Evolutionary conservation across 2,888 invertebrate genomes (phyloP), one percentile per base, ranked within the genome.

Genomic region (Cyclophora punctaria): DNA sequence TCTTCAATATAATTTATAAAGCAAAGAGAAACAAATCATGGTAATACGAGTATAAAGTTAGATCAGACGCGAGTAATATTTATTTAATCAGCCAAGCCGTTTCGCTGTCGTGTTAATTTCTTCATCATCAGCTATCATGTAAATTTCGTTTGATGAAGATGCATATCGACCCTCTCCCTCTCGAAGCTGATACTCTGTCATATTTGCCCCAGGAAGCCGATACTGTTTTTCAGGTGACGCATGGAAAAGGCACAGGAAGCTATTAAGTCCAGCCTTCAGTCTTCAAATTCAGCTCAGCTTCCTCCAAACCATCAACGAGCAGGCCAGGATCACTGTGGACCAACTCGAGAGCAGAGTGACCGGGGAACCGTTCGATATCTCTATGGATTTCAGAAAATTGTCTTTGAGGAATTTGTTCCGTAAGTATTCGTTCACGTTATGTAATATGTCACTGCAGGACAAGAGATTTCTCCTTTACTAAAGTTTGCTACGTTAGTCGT

Each of bases 341-440:
- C 7, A 49, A 3, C 41, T 57, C 34, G 46, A 40, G n/a, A 20
- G 3, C 3, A 35, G 42, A 35, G 52, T 43, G 2, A 49, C 49
- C 5, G 41, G 20, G 5, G 57, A 52, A 2, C 20, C 41, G 0
- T 48, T 54, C 6, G 50, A 57, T 44, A 33, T 48, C 2, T 47
- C 47, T 3, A 33, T 3, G 6, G 6, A 49, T 34, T 40, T 57
- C 0, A 37, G 47, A 7, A 46, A 48, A 7, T 50, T 49, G 42
- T 45, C 47, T 33, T 46, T 50, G 5, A 47, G 51, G 33, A 49
- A 41, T 48, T 49, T 56, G n/a, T 49, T 51, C 41, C 7, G 56
- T 53, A 43, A 53, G 53, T 52, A 2, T 7, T 5, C 41, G 51
- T 46, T 3, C 46, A 55, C 20, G 1, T 20, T 20, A 20, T 20